These are phyloP conservation scores for Hemibagrus wyckioides DNA, from an alignment of 2,113 vertebrate genomes.

Conservation along the genomic window DNA sequence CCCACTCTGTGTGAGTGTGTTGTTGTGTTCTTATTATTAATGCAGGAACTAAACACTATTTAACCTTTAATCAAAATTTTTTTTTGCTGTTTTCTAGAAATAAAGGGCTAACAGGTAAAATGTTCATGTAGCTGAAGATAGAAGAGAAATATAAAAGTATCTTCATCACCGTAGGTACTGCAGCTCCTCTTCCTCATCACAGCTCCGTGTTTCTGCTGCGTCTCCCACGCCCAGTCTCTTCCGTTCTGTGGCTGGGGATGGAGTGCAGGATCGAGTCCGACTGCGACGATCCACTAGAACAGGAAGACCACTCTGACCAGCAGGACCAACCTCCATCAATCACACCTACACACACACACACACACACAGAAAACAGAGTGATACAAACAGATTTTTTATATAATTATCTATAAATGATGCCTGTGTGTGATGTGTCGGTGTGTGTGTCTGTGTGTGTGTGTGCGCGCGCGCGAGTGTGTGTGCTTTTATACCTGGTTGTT, in stretches of 20 bases:
- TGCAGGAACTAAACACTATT: too few relatives aligned
- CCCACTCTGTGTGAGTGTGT: too few relatives aligned
- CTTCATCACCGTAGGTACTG: slow-evolving; percentile 79
- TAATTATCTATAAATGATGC: neutral
- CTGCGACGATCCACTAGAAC: slow-evolving; percentile 73
- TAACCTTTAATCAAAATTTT: too few relatives aligned
- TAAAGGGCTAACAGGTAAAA: neutral
- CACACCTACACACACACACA: slow-evolving; percentile 66
- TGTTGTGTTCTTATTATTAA: too few relatives aligned
- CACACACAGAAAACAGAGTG: neutral
- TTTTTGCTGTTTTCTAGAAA: too few relatives aligned
- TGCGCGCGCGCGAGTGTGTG: slow-evolving; percentile 1
- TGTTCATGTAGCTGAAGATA: neutral
- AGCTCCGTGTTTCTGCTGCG: slow-evolving; percentile 65
- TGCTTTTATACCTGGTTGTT: slow-evolving; percentile 77
- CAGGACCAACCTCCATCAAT: slow-evolving; percentile 86
- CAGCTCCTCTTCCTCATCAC: slow-evolving; percentile 77
- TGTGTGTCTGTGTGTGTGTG: neutral
- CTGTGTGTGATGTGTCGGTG: slow-evolving; percentile 9
- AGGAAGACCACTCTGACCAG: slow-evolving; percentile 86
- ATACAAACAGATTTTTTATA: neutral
- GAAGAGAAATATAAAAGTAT: neutral
- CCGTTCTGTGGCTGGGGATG: slow-evolving; percentile 79
- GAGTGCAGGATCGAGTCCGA: slow-evolving; percentile 79
- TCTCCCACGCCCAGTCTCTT: slow-evolving; percentile 75